Evolutionary conservation across 2,888 invertebrate genomes (phyloP), one percentile per base, ranked within the genome.

Genomic region (Crocallis elinguaria): DNA sequence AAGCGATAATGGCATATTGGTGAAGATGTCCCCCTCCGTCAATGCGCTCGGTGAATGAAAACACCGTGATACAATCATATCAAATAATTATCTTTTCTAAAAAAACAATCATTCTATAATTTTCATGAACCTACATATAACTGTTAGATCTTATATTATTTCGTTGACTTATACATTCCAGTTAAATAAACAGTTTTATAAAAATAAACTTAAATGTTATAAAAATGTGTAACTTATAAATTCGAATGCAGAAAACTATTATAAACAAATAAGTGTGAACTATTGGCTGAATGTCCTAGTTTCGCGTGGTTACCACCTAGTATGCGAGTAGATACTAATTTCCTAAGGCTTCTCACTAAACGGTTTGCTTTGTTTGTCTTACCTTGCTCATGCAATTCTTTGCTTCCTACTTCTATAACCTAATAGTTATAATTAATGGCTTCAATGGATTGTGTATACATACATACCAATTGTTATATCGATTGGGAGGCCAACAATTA

Each of bases 341-440:
- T 72, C 43, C 62, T 83, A 84, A 62, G 84, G 84, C 66, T 84
- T 84, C 84, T 8, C 53, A 64, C 71, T 82, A 80, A 82, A 78
- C 70, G 76, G 69, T 77, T 72, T 71, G 72, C 67, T 74, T 73
- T 69, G 71, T 67, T 69, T 62, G 60, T 67, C 63, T 72, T 70
- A 72, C 71, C 71, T 76, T 72, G 71, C 56, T 48, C 53, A 46
- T 57, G 41, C 52, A 49, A 46, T 48, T 49, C 43, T 54, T 51
- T 38, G 16, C 42, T 62, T 64, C 53, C 57, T 57, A 49, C 46
- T 41, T 57, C 36, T 53, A n/a, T n/a, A 51, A 59, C 58, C 57
- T 55, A 59, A 59, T 57, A 55, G 41, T 25, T 25, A 38, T 50
- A 54, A 57, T 49, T 51, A 46, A 42, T 41, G 25, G 37, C 4